Conservation (phyloP, 2,113 vertebrate species). For the Esox niger region DNA sequence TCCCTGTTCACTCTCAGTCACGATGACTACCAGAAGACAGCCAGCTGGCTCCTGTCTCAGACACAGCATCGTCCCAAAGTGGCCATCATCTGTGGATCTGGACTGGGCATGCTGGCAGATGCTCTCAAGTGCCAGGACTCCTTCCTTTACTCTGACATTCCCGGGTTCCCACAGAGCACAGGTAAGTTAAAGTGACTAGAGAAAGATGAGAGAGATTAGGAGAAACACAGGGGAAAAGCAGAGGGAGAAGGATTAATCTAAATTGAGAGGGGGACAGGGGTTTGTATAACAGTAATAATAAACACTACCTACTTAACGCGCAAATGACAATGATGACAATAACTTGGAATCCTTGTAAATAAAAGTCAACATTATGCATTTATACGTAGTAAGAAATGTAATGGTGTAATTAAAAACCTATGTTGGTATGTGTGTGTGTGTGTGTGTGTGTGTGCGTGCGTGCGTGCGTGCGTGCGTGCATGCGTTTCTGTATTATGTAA, state of each 20-base stretch:
- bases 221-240: background rate
- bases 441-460: slow-evolving; percentile 10
- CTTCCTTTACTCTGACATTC: slow-evolving; percentile 75
- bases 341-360: no score
- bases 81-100: slow-evolving; percentile 79
- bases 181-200: slow-evolving; percentile 58
- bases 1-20: slow-evolving; percentile 57
- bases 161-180: slow-evolving; percentile 79
- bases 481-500: no score
- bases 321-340: no score
- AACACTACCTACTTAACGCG: background rate
- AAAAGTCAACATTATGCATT: no score
- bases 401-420: no score
- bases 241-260: background rate
- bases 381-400: background rate
- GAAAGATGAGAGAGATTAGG: background rate
- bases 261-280: background rate
- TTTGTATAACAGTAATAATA: background rate
- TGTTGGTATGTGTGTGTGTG: slow-evolving; percentile 5
- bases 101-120: slow-evolving; percentile 76
- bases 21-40: slow-evolving; percentile 75
- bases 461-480: background rate
- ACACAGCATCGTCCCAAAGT: slow-evolving; percentile 74
- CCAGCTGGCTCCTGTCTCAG: slow-evolving; percentile 73
- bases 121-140: slow-evolving; percentile 65